Evolutionary conservation across 1,140 invertebrate species (phyloP), one percentile per base, ranked within the genome.

Genomic region (Conopomorpha cramerella): DNA sequence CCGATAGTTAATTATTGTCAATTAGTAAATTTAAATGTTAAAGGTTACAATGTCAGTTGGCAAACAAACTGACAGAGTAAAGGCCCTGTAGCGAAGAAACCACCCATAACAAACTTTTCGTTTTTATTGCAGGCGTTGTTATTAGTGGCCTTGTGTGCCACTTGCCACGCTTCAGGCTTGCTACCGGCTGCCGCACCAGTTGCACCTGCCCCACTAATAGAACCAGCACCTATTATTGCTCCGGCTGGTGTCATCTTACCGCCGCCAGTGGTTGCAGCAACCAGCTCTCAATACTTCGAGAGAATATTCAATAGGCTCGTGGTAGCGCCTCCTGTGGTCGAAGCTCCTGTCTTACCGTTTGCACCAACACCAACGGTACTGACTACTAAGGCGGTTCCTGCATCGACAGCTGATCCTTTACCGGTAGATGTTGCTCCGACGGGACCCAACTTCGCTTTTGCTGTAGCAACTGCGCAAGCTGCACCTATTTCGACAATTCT

Each of bases 271-370:
- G 81, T 85, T 1, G 82, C 83, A 0, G 81, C 83, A 7, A 74
- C 78, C 12, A 85, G 84, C 40, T 85, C 82, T 16, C 84, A 86
- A 56, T 82, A 84, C 23, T 68, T 86, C 34, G 76, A 84, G n/a
- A 78, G 84, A 31, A 85, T 82, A 31, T 86, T 83, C 55, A 85
- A 86, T 44, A 80, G 80, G 11, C 55, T 81, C 26, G 65, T 78
- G 2, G 60, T 60, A 35, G 53, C 53, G 6, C 54, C 51, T 3
- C 41, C 46, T 12, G 41, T 41, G 11, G 7, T 51, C n/a, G 36
- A 49, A 37, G 62, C 68, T 10, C 66, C 74, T 3, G 35, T 67
- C 3, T 43, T 55, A 7, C 32, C 32, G 10, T 4, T 23, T 4
- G 19, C 19, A 4, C 4, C 4, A 10, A n/a, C 32, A 8, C 15